Conservation (phyloP, 2,797 vertebrate genomes). For the Enteromius radiatus region DNA sequence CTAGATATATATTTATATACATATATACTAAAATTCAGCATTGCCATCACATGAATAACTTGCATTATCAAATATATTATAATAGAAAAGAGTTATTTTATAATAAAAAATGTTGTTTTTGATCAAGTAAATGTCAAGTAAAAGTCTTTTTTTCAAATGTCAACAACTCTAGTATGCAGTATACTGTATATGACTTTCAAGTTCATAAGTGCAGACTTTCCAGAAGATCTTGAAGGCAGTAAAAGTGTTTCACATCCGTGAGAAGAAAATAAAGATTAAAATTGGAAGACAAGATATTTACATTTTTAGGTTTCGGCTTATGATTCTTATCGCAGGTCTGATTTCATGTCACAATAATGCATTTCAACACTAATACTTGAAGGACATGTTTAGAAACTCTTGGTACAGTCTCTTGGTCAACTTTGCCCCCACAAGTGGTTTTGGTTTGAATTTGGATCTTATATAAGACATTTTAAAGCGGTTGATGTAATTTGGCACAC, state of each 20-base stretch:
- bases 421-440: slow-evolving; percentile 45
- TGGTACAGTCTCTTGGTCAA: slow-evolving; percentile 33
- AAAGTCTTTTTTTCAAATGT: background rate
- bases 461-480: slow-evolving; percentile 53
- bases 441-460: slow-evolving; percentile 52
- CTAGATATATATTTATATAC: too few relatives aligned
- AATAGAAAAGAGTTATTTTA: background rate
- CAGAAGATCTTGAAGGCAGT: background rate
- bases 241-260: background rate
- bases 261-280: slow-evolving; percentile 3
- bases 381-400: slow-evolving; percentile 45
- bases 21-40: background rate
- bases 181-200: slow-evolving; percentile 3
- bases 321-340: slow-evolving; percentile 45
- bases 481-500: slow-evolving; percentile 60
- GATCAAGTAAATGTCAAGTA: background rate
- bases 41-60: background rate
- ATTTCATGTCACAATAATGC: slow-evolving; percentile 44
- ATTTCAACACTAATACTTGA: slow-evolving; percentile 46
- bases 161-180: background rate
- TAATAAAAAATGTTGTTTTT: background rate
- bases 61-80: background rate
- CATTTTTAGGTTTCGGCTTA: slow-evolving; percentile 27
- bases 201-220: slow-evolving; percentile 1
- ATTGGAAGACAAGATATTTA: slow-evolving; percentile 36